Base-by-base conservation (phyloP, 1,140 invertebrate genomes). In the Armadillidium nasatum region DNA sequence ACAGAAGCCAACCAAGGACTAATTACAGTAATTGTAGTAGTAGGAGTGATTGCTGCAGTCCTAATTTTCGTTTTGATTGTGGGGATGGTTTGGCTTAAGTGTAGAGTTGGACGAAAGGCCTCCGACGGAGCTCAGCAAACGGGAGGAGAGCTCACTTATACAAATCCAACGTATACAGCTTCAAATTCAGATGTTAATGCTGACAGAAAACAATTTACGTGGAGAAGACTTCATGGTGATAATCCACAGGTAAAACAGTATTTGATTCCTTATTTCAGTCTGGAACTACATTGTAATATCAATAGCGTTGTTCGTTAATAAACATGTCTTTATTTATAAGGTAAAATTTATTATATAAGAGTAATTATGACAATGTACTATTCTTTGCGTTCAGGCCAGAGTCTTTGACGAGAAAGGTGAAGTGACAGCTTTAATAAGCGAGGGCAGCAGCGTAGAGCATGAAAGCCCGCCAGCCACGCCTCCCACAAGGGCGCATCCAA, bases 81-180 rank as follows among this genome's bases (percentile, higher is more conserved):
- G 50, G 2, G 50, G 50, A 3, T 60, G 19, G 3, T 60, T 13
- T 60, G 50, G 50, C 19, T 4, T 3, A 60, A 19, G 1, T 2
- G 50, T 7, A 13, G 46, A 15, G 15, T 10, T 3, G 50, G 19
- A 7, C 1, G 2, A 2, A 60, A 60, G 2, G 50, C 11, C 3
- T 13, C 19, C 0, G 50, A 60, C 11, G 50, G 50, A 60, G 50
- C 19, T 13, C 50, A 60, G 7, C 11, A 13, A 15, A 13, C 50
- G 9, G 86, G 89, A 75, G 90, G 89, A 66, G 88, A 90, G 0
- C 84, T 91, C 72, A 91, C 90, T 0, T 93, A 92, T 83, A 89
- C 91, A 0, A 93, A 93, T 86, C 92, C 91, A 0, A 92, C 91
- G 82, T 93, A 93, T 82, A 90, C 89, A 80, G 88, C 89, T n/a